Evolutionary conservation across 2,888 invertebrate genomes (phyloP).

Genomic region (Tanytarsus gracilentus): DNA sequence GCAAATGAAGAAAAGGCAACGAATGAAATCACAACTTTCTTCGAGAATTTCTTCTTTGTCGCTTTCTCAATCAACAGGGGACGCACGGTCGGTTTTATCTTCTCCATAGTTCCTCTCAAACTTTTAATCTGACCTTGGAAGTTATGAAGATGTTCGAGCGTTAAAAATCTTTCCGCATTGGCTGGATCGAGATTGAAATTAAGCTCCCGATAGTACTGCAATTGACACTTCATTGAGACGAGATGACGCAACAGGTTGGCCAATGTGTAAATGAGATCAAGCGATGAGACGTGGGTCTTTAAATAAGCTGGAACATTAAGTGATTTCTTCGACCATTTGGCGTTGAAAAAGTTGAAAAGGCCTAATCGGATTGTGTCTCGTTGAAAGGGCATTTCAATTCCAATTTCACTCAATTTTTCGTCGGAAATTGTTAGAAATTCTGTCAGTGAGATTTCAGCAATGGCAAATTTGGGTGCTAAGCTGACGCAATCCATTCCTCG

Average conservation of each 20-base stretch:
- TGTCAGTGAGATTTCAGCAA: slow-evolving; percentile 35
- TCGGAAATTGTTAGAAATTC: slow-evolving; percentile 40
- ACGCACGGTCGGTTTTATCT: background rate
- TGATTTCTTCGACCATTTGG: slow-evolving; percentile 4
- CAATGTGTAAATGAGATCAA: background rate
- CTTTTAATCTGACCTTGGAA: background rate
- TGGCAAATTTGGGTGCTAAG: slow-evolving; percentile 37
- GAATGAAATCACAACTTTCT: no score
- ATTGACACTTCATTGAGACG: background rate
- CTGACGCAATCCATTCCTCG: slow-evolving; percentile 35
- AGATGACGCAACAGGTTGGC: slow-evolving; percentile 9
- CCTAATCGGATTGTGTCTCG: slow-evolving; percentile 39
- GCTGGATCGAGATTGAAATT: background rate
- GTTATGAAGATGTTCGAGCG: background rate
- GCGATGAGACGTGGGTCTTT: background rate
- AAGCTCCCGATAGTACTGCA: background rate
- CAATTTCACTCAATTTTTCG: slow-evolving; percentile 35
- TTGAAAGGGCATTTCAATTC: slow-evolving; percentile 37
- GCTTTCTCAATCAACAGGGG: slow-evolving; percentile 1
- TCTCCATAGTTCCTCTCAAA: background rate
- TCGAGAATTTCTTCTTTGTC: no score
- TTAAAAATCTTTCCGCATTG: background rate
- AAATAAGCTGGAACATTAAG: slow-evolving; percentile 1
- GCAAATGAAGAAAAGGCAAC: no score
- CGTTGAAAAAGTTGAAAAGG: slow-evolving; percentile 35